Percentiles rank a stretch among this genome's conserved stretches.
Evolutionary conservation across 1,140 invertebrate genomes (phyloP).

Genomic region (Tribolium madens): DNA sequence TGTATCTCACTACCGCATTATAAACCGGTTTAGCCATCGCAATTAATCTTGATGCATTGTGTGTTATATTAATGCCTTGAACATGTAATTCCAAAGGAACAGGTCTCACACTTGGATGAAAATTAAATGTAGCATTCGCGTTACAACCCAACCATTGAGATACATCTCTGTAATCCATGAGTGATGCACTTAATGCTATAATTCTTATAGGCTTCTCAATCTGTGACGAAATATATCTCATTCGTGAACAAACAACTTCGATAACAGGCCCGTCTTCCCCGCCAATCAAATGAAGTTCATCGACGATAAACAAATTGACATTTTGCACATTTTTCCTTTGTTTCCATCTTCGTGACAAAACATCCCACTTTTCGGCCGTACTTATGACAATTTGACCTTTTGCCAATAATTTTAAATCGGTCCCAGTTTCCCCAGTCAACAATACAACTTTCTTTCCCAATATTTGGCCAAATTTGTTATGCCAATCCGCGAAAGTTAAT

Average conservation of each 20-base stretch:
- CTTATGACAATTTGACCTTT: conserved; percentile 96
- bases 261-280: conserved; percentile 93
- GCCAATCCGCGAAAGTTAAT: conserved; percentile 92
- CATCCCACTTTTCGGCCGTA: conserved; percentile 99
- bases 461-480: conserved; percentile 84
- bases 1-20: conserved; percentile 91
- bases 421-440: conserved; percentile 97
- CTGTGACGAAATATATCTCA: conserved; percentile 97
- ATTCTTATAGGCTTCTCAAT: conserved; percentile 94
- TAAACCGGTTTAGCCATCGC: conserved; percentile 99
- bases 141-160: conserved; percentile 97
- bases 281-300: conserved; percentile 94
- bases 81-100: conserved; percentile 96
- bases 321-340: conserved; percentile 98
- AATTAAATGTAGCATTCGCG: conserved; percentile 95
- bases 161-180: conserved; percentile 96
- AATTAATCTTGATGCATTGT: conserved; percentile 94
- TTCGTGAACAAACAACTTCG: conserved; percentile 97
- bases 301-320: conserved; percentile 96
- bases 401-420: conserved; percentile 92
- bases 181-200: conserved; percentile 93
- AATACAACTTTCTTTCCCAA: conserved; percentile 91
- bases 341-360: conserved; percentile 97
- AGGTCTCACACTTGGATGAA: conserved; percentile 97
- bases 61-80: conserved; percentile 97